Evolutionary conservation across 2,797 vertebrate species (phyloP), one percentile per base, ranked within the genome.

Genomic region (Acestrorhynchus altus): DNA sequence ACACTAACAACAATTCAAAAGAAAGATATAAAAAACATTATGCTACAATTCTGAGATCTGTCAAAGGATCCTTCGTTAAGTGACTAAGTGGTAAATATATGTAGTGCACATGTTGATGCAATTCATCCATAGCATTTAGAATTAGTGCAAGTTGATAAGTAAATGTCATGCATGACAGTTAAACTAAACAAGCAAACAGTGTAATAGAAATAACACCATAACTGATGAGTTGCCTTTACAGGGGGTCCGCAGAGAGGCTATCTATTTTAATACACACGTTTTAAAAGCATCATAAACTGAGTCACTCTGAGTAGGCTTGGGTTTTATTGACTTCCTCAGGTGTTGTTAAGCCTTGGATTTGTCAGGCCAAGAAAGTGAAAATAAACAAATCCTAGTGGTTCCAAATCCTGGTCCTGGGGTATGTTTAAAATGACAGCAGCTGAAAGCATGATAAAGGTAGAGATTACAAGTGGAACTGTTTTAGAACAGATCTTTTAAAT

Each of bases 81-180:
- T 11, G 18, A 18, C 7, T n/a, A 40, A 64, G 16, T 26, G n/a
- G 16, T 18, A 44, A 5, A 52, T 42, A 35, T 26, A 66, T 49
- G 9, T 52, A 76, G 15, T 42, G 44, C 26, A 35, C 12, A 31
- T 56, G 63, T 9, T 70, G 1, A 52, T 16, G 9, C 46, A 26
- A 63, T 51, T 39, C n/a, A n/a, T n/a, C 28, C 0, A 13, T 46
- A 74, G 65, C 70, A 49, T 63, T 70, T 10, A 70, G 54, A 18
- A 72, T 5, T 5, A 20, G 18, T 54, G 22, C 15, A 52, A 22
- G 35, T 16, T 8, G 4, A 39, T 12, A 46, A 54, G 16, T 24
- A 54, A 22, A 35, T 13, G 9, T 16, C 15, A 39, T 0, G 22
- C 11, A 64, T 22, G 12, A 47, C n/a, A 24, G 24, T 20, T 49